Evolutionary conservation across 2,888 invertebrate genomes (phyloP).

Genomic region (Adelognathus sp.): DNA sequence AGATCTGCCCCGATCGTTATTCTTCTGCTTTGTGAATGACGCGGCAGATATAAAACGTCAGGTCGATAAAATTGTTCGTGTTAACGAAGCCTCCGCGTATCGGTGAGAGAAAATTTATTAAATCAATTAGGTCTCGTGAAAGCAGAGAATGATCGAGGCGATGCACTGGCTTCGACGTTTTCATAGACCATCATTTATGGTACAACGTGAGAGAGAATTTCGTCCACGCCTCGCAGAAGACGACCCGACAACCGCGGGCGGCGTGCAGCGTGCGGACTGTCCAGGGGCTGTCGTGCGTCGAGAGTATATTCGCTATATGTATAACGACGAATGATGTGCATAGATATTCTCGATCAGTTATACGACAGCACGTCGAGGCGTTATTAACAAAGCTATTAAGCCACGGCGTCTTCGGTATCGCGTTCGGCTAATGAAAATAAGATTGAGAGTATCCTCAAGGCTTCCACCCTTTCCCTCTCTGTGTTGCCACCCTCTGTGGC

Average conservation of each 20-base stretch:
- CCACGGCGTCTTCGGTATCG: conserved; percentile 10
- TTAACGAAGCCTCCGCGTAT: background rate
- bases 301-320: background rate
- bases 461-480: too few relatives aligned
- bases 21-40: too few relatives aligned
- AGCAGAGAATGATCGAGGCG: background rate
- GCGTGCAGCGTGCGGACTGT: conserved; percentile 14
- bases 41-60: too few relatives aligned
- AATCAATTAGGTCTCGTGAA: conserved; percentile 18
- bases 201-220: conserved; percentile 25
- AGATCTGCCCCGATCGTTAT: too few relatives aligned
- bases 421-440: conserved; percentile 55
- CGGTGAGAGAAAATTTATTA: conserved; percentile 22
- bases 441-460: conserved; percentile 46
- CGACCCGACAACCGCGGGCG: conserved; percentile 55
- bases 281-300: conserved; percentile 19
- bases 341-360: conserved; percentile 2
- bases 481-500: background rate
- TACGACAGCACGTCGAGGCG: conserved; percentile 8
- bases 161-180: conserved; percentile 22
- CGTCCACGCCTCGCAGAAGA: conserved; percentile 59
- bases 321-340: background rate
- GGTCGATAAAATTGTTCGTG: too few relatives aligned
- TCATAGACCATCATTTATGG: conserved; percentile 14
- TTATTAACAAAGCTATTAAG: conserved; percentile 55